Percentiles rank a stretch among this genome's conserved stretches.
Evolutionary conservation across 2,797 vertebrate genomes (phyloP).

Genomic region (Gouania willdenowi): DNA sequence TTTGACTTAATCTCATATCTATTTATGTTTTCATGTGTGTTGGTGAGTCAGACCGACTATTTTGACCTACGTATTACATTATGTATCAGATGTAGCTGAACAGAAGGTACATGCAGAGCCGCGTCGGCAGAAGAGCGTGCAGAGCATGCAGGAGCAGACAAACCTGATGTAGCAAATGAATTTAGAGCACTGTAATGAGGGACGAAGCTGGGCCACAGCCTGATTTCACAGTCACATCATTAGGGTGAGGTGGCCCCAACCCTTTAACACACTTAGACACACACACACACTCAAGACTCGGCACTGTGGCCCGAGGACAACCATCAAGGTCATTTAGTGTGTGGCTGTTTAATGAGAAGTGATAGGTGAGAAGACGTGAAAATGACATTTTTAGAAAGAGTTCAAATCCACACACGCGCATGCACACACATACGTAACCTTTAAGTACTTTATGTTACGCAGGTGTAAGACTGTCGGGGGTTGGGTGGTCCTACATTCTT

Average conservation of each 20-base stretch:
- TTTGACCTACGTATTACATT: conserved; percentile 19
- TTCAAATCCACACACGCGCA: conserved; percentile 13
- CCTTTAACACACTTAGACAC: conserved; percentile 40
- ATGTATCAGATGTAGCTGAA: conserved; percentile 41
- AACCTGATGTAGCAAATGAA: conserved; percentile 77
- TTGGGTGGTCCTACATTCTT: too few relatives aligned
- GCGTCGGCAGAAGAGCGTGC: conserved; percentile 42
- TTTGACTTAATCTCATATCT: neutral
- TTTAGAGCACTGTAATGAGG: conserved; percentile 78
- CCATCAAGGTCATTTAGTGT: conserved; percentile 73
- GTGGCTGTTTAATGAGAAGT: conserved; percentile 75
- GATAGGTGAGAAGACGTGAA: conserved; percentile 81
- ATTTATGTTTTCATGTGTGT: conserved; percentile 10
- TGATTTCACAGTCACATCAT: conserved; percentile 81
- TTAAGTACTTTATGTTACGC: too few relatives aligned
- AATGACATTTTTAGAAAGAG: conserved; percentile 59
- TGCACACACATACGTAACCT: too few relatives aligned
- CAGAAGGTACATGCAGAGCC: conserved; percentile 52
- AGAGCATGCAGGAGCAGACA: conserved; percentile 67
- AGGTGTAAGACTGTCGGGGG: too few relatives aligned
- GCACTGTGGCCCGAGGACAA: conserved; percentile 45
- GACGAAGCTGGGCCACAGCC: conserved; percentile 65
- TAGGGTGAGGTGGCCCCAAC: conserved; percentile 57
- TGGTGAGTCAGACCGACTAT: conserved; percentile 19
- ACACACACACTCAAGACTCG: neutral